A percentile compares a stretch with the other conserved stretches of the same genome.
Evolutionary conservation across 2,113 vertebrate species (phyloP).

Genomic region (Phrynosoma blainvillii): DNA sequence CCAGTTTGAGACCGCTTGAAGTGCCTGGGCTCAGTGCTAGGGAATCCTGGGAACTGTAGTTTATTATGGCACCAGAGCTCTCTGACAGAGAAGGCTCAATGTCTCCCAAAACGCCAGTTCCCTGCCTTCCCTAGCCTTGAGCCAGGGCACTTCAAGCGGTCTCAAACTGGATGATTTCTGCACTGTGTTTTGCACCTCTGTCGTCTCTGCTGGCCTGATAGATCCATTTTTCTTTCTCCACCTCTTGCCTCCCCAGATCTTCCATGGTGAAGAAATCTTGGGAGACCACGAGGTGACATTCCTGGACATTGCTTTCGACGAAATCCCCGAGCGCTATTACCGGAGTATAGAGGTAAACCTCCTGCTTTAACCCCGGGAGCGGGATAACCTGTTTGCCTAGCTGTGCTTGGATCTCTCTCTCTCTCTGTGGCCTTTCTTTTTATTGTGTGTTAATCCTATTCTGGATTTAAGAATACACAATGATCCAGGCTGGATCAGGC

Average conservation of each 20-base stretch:
- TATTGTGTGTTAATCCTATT: no score
- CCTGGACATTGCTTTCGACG: slow-evolving; percentile 78
- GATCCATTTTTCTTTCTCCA: neutral
- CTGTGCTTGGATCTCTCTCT: neutral
- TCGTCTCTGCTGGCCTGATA: fast-evolving
- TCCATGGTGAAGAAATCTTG: slow-evolving; percentile 67
- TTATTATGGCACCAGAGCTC: no score
- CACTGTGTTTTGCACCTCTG: neutral
- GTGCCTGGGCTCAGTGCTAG: no score
- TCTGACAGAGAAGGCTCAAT: no score
- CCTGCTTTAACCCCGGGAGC: fast-evolving
- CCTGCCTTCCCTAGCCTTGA: no score
- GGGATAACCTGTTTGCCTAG: neutral
- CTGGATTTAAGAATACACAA: no score
- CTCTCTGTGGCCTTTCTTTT: neutral
- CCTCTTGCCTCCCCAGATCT: slow-evolving; percentile 64
- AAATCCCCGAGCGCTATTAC: slow-evolving; percentile 79
- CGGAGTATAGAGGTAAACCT: slow-evolving; percentile 70
- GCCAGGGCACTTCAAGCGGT: no score
- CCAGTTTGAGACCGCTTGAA: no score
- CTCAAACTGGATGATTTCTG: no score
- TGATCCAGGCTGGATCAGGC: no score
- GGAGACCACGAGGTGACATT: slow-evolving; percentile 72
- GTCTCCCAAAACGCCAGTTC: no score
- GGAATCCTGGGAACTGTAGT: no score